Conservation (phyloP, 2,888 invertebrate genomes). For the Athetis lepigone region DNA sequence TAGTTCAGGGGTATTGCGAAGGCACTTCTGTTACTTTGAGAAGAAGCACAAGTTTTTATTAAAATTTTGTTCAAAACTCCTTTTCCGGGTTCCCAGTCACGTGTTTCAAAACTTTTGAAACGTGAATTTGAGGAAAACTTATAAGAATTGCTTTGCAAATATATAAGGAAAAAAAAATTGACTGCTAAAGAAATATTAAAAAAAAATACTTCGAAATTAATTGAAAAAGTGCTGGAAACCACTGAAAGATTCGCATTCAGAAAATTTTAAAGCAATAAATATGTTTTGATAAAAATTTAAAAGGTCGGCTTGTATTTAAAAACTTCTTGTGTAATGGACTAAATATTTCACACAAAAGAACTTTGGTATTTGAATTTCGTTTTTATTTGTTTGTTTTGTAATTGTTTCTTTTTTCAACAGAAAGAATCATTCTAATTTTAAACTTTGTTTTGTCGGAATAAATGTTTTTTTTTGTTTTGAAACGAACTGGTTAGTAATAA, state of each 20-base stretch:
- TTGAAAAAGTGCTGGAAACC: constrained; percentile 4
- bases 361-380: neutral
- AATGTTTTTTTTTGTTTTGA: neutral
- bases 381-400: too few species aligned
- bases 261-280: neutral
- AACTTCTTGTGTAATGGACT: neutral
- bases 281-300: neutral
- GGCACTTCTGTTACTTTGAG: neutral
- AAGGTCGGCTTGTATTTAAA: neutral
- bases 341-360: neutral
- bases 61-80: too few species aligned
- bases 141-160: neutral
- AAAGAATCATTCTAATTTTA: too few species aligned
- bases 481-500: neutral
- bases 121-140: constrained; percentile 23
- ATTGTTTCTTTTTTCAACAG: too few species aligned
- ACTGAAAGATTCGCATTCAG: neutral
- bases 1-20: constrained; percentile 2
- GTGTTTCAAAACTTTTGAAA: constrained; percentile 11
- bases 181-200: constrained; percentile 4
- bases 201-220: neutral
- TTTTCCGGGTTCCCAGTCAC: constrained; percentile 34
- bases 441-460: too few species aligned
- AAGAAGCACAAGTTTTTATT: too few species aligned
- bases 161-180: too few species aligned